phyloP scores from a whole-genome alignment of 2,797 vertebrate genomes.

The Hephaestus fuliginosus region DNA sequence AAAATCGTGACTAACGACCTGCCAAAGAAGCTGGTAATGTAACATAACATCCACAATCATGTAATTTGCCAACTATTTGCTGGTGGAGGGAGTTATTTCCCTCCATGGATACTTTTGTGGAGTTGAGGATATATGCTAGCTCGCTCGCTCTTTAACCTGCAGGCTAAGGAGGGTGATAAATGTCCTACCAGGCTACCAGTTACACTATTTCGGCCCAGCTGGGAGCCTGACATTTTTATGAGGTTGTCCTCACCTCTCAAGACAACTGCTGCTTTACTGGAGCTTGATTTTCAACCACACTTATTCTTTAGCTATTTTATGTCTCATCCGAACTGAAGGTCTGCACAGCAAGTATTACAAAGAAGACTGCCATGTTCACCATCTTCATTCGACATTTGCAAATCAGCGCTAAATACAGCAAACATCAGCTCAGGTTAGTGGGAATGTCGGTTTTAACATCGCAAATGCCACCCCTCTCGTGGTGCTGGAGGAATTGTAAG shows the following conservation, averaged over 20 bases:
- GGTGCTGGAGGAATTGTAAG: not conserved
- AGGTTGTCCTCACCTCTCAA: slow-evolving; percentile 4
- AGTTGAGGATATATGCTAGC: slow-evolving; percentile 10
- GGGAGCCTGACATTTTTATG: slow-evolving; percentile 45
- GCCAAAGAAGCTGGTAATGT: not conserved
- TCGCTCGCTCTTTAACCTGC: slow-evolving; percentile 5
- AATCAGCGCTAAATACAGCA: not conserved
- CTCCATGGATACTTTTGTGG: not conserved
- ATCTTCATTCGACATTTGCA: not conserved
- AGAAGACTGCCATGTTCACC: not conserved
- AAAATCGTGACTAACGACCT: slow-evolving; percentile 2
- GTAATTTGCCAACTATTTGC: not conserved
- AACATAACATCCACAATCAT: slow-evolving; percentile 10
- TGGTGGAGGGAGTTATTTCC: not conserved
- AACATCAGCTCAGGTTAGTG: not conserved
- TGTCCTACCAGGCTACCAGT: slow-evolving; percentile 17
- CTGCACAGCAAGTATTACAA: not conserved
- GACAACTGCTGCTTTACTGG: slow-evolving; percentile 33
- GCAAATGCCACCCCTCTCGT: not conserved
- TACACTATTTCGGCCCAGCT: slow-evolving; percentile 28
- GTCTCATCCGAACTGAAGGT: not conserved
- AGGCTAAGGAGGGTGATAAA: slow-evolving; percentile 37
- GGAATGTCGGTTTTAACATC: not conserved
- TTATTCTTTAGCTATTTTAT: slow-evolving; percentile 19
- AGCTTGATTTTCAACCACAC: slow-evolving; percentile 21